Base-by-base conservation (phyloP, 2,113 vertebrate genomes). In the Etheostoma cragini region DNA sequence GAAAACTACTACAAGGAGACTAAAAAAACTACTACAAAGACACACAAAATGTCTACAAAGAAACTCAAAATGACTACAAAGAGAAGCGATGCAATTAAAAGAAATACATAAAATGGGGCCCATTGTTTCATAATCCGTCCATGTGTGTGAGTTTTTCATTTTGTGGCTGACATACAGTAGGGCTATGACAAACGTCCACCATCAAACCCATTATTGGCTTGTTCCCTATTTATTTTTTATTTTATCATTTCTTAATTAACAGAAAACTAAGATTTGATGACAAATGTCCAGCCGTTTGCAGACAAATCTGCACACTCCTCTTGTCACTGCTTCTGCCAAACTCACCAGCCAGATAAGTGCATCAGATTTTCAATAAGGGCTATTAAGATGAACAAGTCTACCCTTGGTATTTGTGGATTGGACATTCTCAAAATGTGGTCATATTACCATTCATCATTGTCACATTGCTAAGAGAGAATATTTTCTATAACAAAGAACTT, bases 321-420 rank as follows among this genome's bases (percentile, higher is more conserved):
- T 58, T 76, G 63, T 22, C 38, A 22, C 38, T n/a, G 62, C 21
- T 58, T 66, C 57, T 57, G 30, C 63, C 53, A 49, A 67, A 77
- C 45, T 53, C 56, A 65, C 26, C 54, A 60, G 70, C 35, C 61
- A 76, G n/a, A 46, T 3, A 65, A 14, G 14, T 56, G 38, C n/a
- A 38, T 52, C 52, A 42, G 26, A 30, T 47, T 42, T 60, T 42
- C 47, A 49, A 46, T 6, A 60, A 77, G 73, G 73, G 72, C 60
- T 65, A 64, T 50, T 2, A 1, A 45, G n/a, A 26, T 57, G 11
- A 58, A 57, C 42, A 1, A 67, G 26, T 13, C 13, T n/a, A 72
- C 45, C 12, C 8, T 33, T 33, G 11, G 52, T 2, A 21, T 58
- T 30, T 70, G n/a, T 56, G 30, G 15, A 70, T 3, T 52, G 67